Evolutionary conservation across 2,888 invertebrate species (phyloP), one percentile per base, ranked within the genome.

Genomic region (Abrostola tripartita): DNA sequence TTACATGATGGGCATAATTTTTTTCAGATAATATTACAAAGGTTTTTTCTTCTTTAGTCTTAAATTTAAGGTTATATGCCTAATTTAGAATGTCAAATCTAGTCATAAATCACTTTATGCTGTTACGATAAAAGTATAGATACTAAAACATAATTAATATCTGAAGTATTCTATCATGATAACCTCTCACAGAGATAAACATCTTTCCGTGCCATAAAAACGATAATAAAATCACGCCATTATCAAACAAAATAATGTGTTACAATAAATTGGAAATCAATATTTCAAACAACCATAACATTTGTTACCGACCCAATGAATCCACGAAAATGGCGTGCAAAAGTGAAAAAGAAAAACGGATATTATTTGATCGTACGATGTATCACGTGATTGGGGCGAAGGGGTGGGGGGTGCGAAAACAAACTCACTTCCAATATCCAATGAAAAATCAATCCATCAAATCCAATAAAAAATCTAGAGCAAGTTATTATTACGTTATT

Each of bases 361-460:
- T 83, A 87, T 85, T 86, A 86, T 86, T 88, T 85, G 85, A 85
- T 87, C 81, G 76, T 69, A 74, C 81, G 71, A 84, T 86, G 85
- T 85, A 87, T 86, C 84, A 84, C 75, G 60, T 61, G 79, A 83
- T 78, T 80, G 79, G 82, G 68, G 76, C 69, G 61, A 68, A 76
- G 69, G 64, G 61, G 69, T 62, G 63, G 76, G 78, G 74, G 69
- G 60, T 65, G 71, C 74, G 80, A 81, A 85, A 85, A 84, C 81
- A 86, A 87, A 84, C 82, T 82, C 80, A 76, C 81, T 81, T 69
- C 81, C 81, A 80, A 82, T 87, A 83, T 84, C 86, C 82, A 85
- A 88, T 88, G 83, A 85, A 87, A 88, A 88, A 86, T 85, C 85
- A 88, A 88, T 88, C 84, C 78, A 85, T 89, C 89, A 87, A 81